phyloP scores from a whole-genome alignment of 2,888 invertebrate genomes.

The Leptinotarsa juncta region DNA sequence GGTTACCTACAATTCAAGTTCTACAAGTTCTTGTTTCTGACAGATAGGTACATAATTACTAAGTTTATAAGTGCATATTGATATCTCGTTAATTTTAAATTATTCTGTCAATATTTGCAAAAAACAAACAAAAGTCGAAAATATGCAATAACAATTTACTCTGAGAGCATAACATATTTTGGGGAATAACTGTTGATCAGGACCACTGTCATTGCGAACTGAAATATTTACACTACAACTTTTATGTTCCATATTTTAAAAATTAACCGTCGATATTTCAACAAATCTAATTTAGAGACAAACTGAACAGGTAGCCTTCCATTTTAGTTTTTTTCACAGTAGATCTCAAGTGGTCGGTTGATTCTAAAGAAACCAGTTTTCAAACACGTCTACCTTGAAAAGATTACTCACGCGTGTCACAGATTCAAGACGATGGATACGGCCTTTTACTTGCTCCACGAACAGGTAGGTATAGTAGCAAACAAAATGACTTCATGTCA shows the following conservation, averaged over 20 bases:
- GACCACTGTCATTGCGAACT: neutral
- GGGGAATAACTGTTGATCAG: too few species aligned
- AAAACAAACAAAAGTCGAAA: too few species aligned
- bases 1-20: too few species aligned
- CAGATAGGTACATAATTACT: too few species aligned
- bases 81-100: too few species aligned
- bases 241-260: neutral
- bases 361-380: conserved; percentile 4
- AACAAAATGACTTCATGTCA: neutral
- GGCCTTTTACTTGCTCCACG: neutral
- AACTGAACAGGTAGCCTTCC: neutral
- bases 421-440: neutral
- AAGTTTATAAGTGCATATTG: too few species aligned
- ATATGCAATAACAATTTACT: too few species aligned
- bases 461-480: neutral
- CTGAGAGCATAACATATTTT: too few species aligned
- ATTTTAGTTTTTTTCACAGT: neutral
- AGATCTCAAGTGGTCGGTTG: too few species aligned
- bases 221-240: neutral
- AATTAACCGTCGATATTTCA: neutral
- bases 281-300: neutral
- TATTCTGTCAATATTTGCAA: too few species aligned
- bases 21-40: too few species aligned
- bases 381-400: conserved; percentile 1
- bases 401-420: neutral